Conservation (phyloP, 2,113 vertebrate genomes). For the Nothoprocta pentlandii region DNA sequence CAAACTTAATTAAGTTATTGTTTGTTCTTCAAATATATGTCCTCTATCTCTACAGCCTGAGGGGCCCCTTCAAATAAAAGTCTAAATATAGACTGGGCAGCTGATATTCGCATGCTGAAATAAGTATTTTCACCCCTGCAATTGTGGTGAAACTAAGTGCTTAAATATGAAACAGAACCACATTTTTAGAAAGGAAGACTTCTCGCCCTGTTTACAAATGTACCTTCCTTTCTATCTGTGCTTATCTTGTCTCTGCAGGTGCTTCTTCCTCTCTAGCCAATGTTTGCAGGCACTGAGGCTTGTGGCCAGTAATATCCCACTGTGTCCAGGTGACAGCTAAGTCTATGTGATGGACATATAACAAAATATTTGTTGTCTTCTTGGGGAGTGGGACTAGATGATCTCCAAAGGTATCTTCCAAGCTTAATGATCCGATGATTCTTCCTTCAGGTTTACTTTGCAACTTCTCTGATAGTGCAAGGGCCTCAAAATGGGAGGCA, state of each 20-base stretch:
- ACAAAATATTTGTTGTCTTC: neutral
- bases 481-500: neutral
- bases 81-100: neutral
- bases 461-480: neutral
- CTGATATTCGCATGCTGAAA: neutral
- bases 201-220: neutral
- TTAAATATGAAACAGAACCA: neutral
- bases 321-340: accelerated
- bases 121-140: neutral
- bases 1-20: neutral
- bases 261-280: neutral
- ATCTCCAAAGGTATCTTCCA: too few species aligned
- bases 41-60: neutral
- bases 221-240: neutral
- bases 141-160: neutral
- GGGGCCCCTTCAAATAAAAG: neutral
- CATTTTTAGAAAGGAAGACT: neutral
- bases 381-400: too few species aligned
- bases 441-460: neutral
- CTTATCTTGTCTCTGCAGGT: neutral
- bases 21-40: neutral
- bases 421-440: neutral
- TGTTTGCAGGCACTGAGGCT: accelerated
- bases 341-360: accelerated
- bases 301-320: neutral